These are phyloP conservation scores for Lagria hirta DNA, from an alignment of 2,888 invertebrate genomes.

Conservation along the genomic window DNA sequence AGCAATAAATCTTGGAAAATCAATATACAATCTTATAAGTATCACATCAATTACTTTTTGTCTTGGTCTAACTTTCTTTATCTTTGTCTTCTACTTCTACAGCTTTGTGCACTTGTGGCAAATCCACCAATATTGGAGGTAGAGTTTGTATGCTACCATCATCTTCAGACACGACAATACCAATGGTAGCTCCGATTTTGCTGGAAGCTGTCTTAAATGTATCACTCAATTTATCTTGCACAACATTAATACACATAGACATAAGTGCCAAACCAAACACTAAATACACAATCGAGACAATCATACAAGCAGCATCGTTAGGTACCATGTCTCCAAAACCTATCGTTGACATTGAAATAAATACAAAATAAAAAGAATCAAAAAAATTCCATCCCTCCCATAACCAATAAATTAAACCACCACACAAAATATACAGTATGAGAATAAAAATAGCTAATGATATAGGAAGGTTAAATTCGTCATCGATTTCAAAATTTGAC, in stretches of 20 bases:
- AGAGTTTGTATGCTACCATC: constrained; percentile 56
- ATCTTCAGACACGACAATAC: constrained; percentile 71
- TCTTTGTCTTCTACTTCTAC: too few relatives aligned
- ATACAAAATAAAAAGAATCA: constrained; percentile 94
- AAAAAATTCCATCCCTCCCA: constrained; percentile 90
- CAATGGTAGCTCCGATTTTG: constrained; percentile 83
- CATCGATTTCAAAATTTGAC: constrained; percentile 78
- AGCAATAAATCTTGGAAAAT: too few relatives aligned
- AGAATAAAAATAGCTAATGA: constrained; percentile 84
- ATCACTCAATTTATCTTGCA: constrained; percentile 79
- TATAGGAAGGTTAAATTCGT: constrained; percentile 93
- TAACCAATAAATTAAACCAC: constrained; percentile 75
- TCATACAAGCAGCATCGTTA: constrained; percentile 76
- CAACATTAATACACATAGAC: constrained; percentile 96
- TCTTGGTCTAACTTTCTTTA: too few relatives aligned
- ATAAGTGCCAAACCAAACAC: constrained; percentile 93
- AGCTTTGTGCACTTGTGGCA: constrained; percentile 41
- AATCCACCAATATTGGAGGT: constrained; percentile 43
- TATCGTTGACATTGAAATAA: constrained; percentile 95
- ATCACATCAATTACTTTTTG: too few relatives aligned
- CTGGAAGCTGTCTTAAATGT: constrained; percentile 83
- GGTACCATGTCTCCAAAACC: constrained; percentile 95
- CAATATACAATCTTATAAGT: too few relatives aligned
- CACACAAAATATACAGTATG: constrained; percentile 82
- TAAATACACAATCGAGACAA: constrained; percentile 88